These are phyloP conservation scores for Littorina saxatilis DNA, from an alignment of 1,140 invertebrate species.

Conservation along the genomic window DNA sequence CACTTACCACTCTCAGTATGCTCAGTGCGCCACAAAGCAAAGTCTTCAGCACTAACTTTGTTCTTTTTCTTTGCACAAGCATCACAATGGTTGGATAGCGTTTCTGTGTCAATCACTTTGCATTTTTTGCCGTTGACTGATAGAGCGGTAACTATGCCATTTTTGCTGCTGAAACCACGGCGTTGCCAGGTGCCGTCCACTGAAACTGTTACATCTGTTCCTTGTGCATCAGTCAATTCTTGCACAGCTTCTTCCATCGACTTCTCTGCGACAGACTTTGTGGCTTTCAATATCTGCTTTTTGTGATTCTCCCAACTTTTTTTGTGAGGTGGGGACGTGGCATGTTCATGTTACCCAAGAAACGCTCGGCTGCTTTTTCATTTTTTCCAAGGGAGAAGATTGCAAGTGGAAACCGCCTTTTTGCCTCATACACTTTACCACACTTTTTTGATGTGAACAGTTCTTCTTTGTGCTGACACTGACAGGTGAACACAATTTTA, in stretches of 20 bases:
- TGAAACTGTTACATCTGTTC: background rate
- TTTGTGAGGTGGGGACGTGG: background rate
- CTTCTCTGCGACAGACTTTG: background rate
- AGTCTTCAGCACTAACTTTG: background rate
- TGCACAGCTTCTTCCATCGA: background rate
- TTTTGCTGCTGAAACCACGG: background rate
- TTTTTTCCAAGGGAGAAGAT: background rate
- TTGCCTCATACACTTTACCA: background rate
- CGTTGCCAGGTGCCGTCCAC: background rate
- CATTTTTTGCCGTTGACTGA: background rate
- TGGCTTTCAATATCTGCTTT: background rate
- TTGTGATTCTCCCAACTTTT: background rate
- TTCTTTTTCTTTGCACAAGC: background rate
- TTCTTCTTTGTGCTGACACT: background rate
- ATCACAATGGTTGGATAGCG: slow-evolving; percentile 5
- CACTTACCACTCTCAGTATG: background rate
- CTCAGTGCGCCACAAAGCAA: background rate
- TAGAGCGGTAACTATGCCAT: background rate
- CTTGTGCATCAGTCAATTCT: background rate
- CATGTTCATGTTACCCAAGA: slow-evolving; percentile 9
- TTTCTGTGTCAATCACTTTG: background rate
- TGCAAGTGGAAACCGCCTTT: background rate
- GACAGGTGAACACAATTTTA: background rate
- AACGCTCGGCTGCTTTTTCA: background rate
- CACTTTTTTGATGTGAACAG: background rate